Conservation (phyloP, 2,888 invertebrate species). For the Epicampocera succincta region DNA sequence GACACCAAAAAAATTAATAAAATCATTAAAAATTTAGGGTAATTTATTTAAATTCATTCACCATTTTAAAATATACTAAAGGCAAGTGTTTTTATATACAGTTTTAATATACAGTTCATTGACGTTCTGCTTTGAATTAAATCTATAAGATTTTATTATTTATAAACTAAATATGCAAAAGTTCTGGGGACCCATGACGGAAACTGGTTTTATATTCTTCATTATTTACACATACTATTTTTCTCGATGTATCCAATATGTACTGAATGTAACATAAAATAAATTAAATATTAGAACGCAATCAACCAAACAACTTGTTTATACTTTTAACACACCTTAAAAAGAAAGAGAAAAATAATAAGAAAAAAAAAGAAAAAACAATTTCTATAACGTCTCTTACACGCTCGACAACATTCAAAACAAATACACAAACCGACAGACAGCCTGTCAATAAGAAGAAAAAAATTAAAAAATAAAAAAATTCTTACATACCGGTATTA, state of each 20-base stretch:
- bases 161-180: conserved; percentile 31
- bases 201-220: conserved; percentile 22
- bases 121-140: conserved; percentile 7
- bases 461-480: conserved; percentile 5
- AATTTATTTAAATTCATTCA: too few relatives aligned
- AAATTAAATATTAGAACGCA: conserved; percentile 30
- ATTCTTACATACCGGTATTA: conserved; percentile 37
- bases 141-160: neutral
- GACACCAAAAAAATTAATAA: too few relatives aligned
- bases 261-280: neutral
- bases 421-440: conserved; percentile 30
- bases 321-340: conserved; percentile 24
- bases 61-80: too few relatives aligned
- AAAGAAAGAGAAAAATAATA: neutral
- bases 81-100: too few relatives aligned
- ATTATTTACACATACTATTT: neutral
- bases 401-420: conserved; percentile 35
- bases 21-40: too few relatives aligned
- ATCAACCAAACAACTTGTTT: conserved; percentile 13
- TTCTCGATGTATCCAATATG: neutral
- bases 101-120: conserved; percentile 12
- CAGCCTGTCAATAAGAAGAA: neutral
- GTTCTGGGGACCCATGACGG: conserved; percentile 24
- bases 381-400: conserved; percentile 48
- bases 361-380: conserved; percentile 3